phyloP scores from a whole-genome alignment of 1,140 invertebrate species.

The Lethocerus indicus region DNA sequence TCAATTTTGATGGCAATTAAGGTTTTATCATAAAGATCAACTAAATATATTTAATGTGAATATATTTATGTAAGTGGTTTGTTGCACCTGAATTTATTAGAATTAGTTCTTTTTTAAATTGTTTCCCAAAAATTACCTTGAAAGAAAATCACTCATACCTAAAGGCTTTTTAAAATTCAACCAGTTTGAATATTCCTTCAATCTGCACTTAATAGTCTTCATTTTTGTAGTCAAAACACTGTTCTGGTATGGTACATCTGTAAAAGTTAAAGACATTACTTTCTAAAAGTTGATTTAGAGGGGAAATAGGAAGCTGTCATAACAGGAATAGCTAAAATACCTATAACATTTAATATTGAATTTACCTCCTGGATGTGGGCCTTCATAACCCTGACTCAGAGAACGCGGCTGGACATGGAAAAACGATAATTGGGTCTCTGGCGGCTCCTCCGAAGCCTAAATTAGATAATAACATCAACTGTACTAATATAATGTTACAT shows the following conservation, averaged over 20 bases:
- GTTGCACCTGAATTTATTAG: too few relatives aligned
- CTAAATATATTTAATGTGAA: too few relatives aligned
- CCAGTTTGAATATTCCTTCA: slow-evolving; percentile 1
- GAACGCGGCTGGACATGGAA: slow-evolving; percentile 3
- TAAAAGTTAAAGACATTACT: neutral
- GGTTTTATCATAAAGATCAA: too few relatives aligned
- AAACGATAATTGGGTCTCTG: neutral
- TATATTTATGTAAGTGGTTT: too few relatives aligned
- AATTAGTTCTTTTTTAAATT: neutral
- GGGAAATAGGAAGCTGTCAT: neutral
- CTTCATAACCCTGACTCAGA: slow-evolving; percentile 4
- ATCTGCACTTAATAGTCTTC: neutral
- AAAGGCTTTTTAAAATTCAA: slow-evolving; percentile 1
- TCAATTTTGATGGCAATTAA: too few relatives aligned
- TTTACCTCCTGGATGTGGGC: neutral
- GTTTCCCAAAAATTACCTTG: neutral
- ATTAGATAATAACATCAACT: too few relatives aligned
- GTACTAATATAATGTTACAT: too few relatives aligned
- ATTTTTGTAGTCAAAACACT: neutral
- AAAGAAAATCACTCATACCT: neutral
- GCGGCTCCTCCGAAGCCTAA: neutral
- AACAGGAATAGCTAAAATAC: neutral
- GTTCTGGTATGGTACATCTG: neutral
- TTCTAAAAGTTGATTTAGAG: neutral
- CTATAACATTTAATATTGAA: neutral